These are phyloP conservation scores for Leiothrix lutea DNA, from an alignment of 2,113 vertebrate species.

Conservation along the genomic window DNA sequence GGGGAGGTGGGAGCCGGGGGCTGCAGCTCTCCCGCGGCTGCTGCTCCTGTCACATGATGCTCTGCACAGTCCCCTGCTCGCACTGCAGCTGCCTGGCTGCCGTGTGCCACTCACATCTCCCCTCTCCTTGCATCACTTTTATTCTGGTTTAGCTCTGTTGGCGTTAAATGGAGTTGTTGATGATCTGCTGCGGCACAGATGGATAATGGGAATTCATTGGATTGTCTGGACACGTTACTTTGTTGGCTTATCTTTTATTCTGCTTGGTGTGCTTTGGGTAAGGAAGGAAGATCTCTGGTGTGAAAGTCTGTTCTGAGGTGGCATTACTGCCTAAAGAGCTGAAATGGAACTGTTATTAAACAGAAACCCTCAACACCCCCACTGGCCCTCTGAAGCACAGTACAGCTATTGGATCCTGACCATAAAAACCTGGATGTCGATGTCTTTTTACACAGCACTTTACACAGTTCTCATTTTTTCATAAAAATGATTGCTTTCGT, in stretches of 20 bases:
- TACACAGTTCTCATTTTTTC: neutral
- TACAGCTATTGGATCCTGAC: neutral
- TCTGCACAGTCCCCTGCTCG: neutral
- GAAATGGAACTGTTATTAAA: neutral
- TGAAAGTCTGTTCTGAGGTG: neutral
- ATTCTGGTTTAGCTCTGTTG: neutral
- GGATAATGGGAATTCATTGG: neutral
- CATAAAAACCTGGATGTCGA: neutral
- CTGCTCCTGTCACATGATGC: conserved; percentile 3
- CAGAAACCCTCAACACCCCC: accelerated
- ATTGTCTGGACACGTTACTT: neutral
- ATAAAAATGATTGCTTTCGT: neutral
- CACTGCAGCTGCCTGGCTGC: neutral
- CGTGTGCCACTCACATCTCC: neutral
- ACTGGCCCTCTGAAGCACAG: neutral
- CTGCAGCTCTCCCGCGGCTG: neutral
- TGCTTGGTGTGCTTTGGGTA: neutral
- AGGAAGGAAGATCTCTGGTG: neutral
- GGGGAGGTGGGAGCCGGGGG: neutral
- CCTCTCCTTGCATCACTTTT: neutral
- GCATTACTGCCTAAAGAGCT: neutral
- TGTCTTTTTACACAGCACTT: neutral
- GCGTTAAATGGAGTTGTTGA: neutral
- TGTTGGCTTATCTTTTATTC: neutral
- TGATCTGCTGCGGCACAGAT: neutral